Percentiles rank a stretch among this genome's conserved stretches.
phyloP scores from a whole-genome alignment of 23 tunicate genomes.

The Clavelina lepadiformis region DNA sequence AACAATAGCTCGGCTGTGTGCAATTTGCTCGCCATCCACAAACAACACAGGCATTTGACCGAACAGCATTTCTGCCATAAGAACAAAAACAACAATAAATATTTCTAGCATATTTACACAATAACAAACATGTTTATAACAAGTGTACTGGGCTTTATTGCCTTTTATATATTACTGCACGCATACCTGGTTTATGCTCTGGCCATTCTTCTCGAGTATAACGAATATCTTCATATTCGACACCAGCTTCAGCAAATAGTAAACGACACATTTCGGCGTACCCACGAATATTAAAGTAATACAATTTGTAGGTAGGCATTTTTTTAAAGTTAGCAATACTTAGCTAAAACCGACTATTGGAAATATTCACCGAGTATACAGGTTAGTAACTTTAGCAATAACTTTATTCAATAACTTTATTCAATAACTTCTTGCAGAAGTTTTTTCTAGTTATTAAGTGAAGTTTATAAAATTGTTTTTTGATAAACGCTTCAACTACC shows the following conservation, averaged over 20 bases:
- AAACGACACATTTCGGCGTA: slow-evolving; percentile 25
- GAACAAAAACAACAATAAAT: neutral
- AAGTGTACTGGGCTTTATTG: too few species aligned
- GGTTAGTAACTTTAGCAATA: too few species aligned
- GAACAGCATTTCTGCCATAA: slow-evolving; percentile 23
- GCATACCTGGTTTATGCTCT: slow-evolving; percentile 34
- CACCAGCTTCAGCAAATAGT: slow-evolving; percentile 36
- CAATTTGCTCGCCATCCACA: slow-evolving; percentile 45
- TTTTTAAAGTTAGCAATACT: neutral
- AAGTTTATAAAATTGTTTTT: too few species aligned
- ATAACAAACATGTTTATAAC: too few species aligned
- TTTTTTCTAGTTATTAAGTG: too few species aligned
- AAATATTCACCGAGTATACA: too few species aligned
- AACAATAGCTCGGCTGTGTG: slow-evolving; percentile 31
- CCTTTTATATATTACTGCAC: too few species aligned
- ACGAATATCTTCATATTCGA: slow-evolving; percentile 29
- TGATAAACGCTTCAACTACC: too few species aligned
- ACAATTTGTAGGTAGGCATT: slow-evolving; percentile 35
- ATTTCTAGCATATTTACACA: too few species aligned
- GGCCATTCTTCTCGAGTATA: slow-evolving; percentile 27
- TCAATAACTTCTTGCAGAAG: too few species aligned
- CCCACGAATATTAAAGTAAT: slow-evolving; percentile 28
- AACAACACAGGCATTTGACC: slow-evolving; percentile 34
- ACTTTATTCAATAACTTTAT: too few species aligned
- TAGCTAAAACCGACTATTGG: too few species aligned